Base-by-base conservation (phyloP, 2,888 invertebrate genomes). In the Caradrina clavipalpis region DNA sequence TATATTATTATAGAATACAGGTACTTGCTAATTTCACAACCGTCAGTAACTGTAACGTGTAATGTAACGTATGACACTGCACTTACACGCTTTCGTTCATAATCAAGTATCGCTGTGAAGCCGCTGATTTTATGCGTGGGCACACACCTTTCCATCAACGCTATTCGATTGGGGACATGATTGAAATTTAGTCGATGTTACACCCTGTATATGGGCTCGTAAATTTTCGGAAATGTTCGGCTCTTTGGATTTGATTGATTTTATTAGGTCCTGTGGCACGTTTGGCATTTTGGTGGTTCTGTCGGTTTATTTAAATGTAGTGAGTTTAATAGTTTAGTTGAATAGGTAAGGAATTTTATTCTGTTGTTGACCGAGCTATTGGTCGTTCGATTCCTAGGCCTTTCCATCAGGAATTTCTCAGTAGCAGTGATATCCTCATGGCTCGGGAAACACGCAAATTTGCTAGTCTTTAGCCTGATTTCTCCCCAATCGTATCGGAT, bases 61-160 rank as follows among this genome's bases (percentile, higher is more conserved):
- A 71, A 74, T 73, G 70, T 74, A 85, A 80, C 81, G 79, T 81
- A 84, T 84, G 89, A 87, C 89, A 88, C 83, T 82, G 74, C 84
- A 84, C 79, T 88, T 89, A 88, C 90, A 92, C 90, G 92, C 92
- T 91, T 91, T 92, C 91, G 80, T 88, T 89, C 87, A 76, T 89
- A 91, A 90, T 88, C 86, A 84, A 86, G 88, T 90, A 88, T 87
- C 90, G 87, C 86, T 60, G 81, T 83, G 80, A 68, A 79, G 86
- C 86, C 87, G 87, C 88, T 81, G 88, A 90, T 90, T 91, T 90
- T 88, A 90, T 89, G 89, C 88, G 75, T 71, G 64, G 82, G 78
- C 83, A 78, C 82, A 82, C 66, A 65, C 70, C 68, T 83, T 77
- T 81, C 83, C 69, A 78, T 76, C 75, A 53, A 62, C 65, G 59